A percentile compares a stretch with the other conserved stretches of the same genome.
Conservation (phyloP, 2,888 invertebrate genomes). For the Biston stratarius region DNA sequence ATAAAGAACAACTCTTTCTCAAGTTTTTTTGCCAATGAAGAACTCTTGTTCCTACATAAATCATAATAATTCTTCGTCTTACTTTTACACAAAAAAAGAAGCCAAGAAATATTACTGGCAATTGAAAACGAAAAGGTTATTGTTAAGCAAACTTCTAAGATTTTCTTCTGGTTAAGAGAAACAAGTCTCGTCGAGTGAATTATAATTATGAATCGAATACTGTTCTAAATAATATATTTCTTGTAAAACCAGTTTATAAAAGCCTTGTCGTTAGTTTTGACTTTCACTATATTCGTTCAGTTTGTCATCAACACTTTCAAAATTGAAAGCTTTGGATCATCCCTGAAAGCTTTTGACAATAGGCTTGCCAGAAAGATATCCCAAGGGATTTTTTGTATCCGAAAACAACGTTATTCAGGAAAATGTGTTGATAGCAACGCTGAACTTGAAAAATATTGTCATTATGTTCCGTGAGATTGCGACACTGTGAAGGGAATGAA, state of each 20-base stretch:
- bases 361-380: constrained; percentile 9
- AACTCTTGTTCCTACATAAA: constrained; percentile 12
- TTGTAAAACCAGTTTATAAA: background rate
- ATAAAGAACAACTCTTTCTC: constrained; percentile 11
- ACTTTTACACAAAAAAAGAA: background rate
- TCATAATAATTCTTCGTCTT: constrained; percentile 8
- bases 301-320: constrained; percentile 7
- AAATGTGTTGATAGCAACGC: constrained; percentile 4
- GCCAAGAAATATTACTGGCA: background rate
- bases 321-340: constrained; percentile 17
- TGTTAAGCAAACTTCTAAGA: background rate
- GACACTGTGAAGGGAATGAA: background rate
- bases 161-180: background rate
- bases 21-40: constrained; percentile 7
- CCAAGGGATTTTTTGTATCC: constrained; percentile 8
- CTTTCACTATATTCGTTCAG: background rate
- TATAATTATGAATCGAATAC: no score
- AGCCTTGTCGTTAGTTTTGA: background rate
- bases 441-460: constrained; percentile 4
- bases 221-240: no score
- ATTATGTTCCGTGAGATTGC: background rate
- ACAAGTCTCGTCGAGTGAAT: background rate
- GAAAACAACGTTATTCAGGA: background rate
- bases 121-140: background rate
- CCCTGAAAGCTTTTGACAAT: constrained; percentile 19